Percentiles rank a stretch among this genome's conserved stretches.
These are phyloP conservation scores for Loris lydekkerianus DNA, from an alignment of 2,797 vertebrate species.

Conservation along the genomic window DNA sequence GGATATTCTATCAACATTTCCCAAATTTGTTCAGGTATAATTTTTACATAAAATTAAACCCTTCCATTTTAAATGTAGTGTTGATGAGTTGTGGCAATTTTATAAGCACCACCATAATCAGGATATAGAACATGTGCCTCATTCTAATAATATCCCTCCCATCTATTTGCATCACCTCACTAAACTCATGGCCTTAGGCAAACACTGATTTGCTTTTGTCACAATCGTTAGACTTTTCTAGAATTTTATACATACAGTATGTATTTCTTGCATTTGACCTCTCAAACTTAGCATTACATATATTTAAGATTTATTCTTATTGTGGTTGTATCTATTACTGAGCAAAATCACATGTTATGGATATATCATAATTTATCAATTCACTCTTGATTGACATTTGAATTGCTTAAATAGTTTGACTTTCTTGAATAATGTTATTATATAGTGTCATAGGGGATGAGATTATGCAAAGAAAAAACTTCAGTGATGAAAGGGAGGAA, in stretches of 20 bases:
- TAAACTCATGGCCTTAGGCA: neutral
- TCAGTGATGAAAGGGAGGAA: neutral
- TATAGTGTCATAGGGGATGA: neutral
- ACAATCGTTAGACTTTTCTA: neutral
- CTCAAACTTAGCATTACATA: neutral
- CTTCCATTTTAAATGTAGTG: neutral
- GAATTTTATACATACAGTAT: neutral
- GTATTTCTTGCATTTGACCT: neutral
- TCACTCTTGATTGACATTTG: neutral
- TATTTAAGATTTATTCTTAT: neutral
- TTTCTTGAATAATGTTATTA: neutral
- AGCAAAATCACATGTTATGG: neutral
- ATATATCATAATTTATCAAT: neutral
- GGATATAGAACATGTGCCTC: neutral
- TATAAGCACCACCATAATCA: neutral
- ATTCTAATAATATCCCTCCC: neutral
- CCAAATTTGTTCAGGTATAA: neutral
- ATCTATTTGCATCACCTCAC: neutral
- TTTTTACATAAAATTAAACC: neutral
- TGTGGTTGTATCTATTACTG: neutral
- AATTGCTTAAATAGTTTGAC: neutral
- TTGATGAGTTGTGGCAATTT: neutral
- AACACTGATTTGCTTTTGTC: neutral
- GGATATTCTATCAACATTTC: neutral
- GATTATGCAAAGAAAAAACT: neutral